These are phyloP conservation scores for Pseudococcus jackbeardsleyi DNA, from an alignment of 2,888 invertebrate genomes.

Conservation along the genomic window DNA sequence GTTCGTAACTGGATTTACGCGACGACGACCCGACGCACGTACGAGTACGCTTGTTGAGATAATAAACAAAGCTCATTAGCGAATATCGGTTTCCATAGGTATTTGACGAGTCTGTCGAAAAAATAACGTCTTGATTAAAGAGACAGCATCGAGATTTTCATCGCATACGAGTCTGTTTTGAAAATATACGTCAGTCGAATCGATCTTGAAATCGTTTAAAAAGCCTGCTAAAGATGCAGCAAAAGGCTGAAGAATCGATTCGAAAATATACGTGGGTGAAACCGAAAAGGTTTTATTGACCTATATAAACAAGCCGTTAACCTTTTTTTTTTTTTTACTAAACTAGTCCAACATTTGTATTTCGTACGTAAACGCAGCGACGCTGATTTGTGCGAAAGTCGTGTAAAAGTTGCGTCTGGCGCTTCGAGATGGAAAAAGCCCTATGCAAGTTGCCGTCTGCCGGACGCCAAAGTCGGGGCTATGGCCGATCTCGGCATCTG, in stretches of 20 bases:
- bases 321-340: no score
- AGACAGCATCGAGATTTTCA: not conserved
- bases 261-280: no score
- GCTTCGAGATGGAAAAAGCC: not conserved
- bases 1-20: conserved; percentile 20
- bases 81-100: not conserved
- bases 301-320: no score
- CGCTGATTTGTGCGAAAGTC: no score
- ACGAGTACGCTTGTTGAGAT: not conserved
- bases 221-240: no score
- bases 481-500: not conserved
- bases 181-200: no score
- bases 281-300: no score
- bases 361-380: no score
- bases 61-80: conserved; percentile 31
- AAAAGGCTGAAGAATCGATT: no score
- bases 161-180: not conserved
- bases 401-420: not conserved
- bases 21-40: not conserved
- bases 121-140: conserved; percentile 6
- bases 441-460: conserved; percentile 8
- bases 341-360: no score
- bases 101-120: not conserved
- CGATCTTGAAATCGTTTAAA: no score
- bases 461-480: not conserved